Percentiles rank a stretch among this genome's conserved stretches.
These are phyloP conservation scores for Chaitophorus viminalis DNA, from an alignment of 2,888 invertebrate species.

Conservation along the genomic window DNA sequence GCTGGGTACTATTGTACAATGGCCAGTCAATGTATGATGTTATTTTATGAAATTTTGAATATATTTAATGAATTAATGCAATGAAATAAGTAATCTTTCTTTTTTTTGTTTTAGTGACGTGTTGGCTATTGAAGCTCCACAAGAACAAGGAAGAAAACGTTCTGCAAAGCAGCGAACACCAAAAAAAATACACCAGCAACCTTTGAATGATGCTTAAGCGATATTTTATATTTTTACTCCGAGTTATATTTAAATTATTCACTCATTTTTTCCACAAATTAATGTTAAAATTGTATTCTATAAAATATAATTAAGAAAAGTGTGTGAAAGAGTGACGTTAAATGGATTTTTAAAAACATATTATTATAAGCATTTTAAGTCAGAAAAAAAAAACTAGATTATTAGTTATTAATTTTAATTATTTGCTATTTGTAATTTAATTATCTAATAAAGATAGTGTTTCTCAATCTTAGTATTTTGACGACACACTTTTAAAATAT, in stretches of 20 bases:
- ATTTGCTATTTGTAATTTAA: background rate
- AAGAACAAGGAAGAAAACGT: constrained; percentile 49
- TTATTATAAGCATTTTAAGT: constrained; percentile 3
- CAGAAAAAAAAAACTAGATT: background rate
- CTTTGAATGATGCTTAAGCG: constrained; percentile 26
- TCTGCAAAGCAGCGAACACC: constrained; percentile 27
- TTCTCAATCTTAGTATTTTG: too few species aligned
- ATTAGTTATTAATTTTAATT: background rate
- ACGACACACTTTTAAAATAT: too few species aligned
- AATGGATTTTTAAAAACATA: background rate
- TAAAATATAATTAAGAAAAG: constrained; percentile 37
- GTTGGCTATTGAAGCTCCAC: constrained; percentile 32
- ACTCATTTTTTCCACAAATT: constrained; percentile 16
- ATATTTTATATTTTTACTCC: background rate
- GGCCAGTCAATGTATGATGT: too few species aligned
- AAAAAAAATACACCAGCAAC: constrained; percentile 48
- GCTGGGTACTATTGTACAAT: too few species aligned
- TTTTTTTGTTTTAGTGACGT: constrained; percentile 40
- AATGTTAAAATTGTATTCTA: constrained; percentile 1
- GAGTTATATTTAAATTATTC: too few species aligned
- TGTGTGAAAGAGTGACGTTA: constrained; percentile 12
- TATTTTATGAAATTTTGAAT: too few species aligned
- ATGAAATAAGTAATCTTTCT: background rate
- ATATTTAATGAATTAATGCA: background rate
- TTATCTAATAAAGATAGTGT: background rate